Percentiles rank a stretch among this genome's conserved stretches.
Evolutionary conservation across 2,888 invertebrate genomes (phyloP).

Genomic region (Aleiodes alternator): DNA sequence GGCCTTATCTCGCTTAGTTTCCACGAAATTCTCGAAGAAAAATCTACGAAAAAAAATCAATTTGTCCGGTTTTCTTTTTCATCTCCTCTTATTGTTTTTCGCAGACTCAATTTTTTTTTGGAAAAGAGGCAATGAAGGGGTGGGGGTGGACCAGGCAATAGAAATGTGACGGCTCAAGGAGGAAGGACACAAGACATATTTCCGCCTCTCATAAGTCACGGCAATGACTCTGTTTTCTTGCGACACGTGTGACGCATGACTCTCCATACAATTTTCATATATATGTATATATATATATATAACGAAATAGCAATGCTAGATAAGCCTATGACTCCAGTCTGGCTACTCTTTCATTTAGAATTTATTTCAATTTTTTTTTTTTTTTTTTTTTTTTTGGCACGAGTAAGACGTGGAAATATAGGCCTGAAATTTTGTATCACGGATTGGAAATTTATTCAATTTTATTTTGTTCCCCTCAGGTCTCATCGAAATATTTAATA

Average conservation of each 20-base stretch:
- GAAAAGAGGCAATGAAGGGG: slow-evolving; percentile 11
- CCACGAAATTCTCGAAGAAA: too few relatives aligned
- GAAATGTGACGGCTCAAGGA: slow-evolving; percentile 15
- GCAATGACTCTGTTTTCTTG: slow-evolving; percentile 72
- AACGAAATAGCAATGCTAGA: not conserved
- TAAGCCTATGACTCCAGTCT: slow-evolving; percentile 19
- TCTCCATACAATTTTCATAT: slow-evolving; percentile 38
- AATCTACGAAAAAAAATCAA: not conserved
- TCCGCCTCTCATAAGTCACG: slow-evolving; percentile 69
- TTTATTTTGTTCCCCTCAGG: too few relatives aligned
- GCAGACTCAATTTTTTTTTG: not conserved
- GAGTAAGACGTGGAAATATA: too few relatives aligned
- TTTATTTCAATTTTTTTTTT: not conserved
- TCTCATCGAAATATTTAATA: too few relatives aligned
- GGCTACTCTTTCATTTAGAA: not conserved
- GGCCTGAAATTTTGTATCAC: slow-evolving; percentile 18
- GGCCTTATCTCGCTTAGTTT: too few relatives aligned
- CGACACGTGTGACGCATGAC: slow-evolving; percentile 67
- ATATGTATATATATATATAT: slow-evolving; percentile 17
- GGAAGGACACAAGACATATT: slow-evolving; percentile 56
- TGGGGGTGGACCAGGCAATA: slow-evolving; percentile 8
- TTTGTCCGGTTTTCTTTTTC: not conserved
- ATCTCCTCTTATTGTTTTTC: not conserved
- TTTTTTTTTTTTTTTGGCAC: slow-evolving; percentile 13
- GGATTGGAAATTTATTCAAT: slow-evolving; percentile 24